phyloP scores from a whole-genome alignment of 2,113 vertebrate genomes.

The Macaca fascicularis region DNA sequence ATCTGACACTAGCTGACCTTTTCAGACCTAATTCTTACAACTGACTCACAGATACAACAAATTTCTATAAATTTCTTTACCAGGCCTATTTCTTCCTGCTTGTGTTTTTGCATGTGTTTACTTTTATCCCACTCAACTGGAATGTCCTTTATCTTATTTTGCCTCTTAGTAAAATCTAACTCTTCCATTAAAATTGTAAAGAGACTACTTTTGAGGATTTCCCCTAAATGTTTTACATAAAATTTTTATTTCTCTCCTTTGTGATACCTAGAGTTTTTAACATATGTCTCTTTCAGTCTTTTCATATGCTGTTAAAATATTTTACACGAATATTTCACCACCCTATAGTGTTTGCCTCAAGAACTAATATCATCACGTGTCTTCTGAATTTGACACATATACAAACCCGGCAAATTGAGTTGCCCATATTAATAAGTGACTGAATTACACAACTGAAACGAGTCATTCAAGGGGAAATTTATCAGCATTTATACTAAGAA shows the following conservation, averaged over 20 bases:
- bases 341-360: not conserved
- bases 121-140: not conserved
- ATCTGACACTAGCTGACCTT: not conserved
- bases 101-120: not conserved
- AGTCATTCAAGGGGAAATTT: not conserved
- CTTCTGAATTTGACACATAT: not conserved
- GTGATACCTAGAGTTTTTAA: not conserved
- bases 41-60: not conserved
- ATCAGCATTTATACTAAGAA: not conserved
- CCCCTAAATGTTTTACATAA: not conserved
- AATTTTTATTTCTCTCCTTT: not conserved
- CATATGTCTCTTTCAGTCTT: not conserved
- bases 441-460: not conserved
- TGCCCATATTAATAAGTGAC: not conserved
- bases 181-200: not conserved
- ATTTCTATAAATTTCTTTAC: not conserved
- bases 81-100: not conserved
- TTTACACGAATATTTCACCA: not conserved
- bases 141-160: not conserved
- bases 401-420: not conserved
- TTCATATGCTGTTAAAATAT: not conserved
- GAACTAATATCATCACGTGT: not conserved
- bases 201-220: not conserved
- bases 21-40: not conserved
- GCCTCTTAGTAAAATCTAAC: not conserved